Conservation (phyloP, 2,888 invertebrate genomes). For the Acleris laterana region DNA sequence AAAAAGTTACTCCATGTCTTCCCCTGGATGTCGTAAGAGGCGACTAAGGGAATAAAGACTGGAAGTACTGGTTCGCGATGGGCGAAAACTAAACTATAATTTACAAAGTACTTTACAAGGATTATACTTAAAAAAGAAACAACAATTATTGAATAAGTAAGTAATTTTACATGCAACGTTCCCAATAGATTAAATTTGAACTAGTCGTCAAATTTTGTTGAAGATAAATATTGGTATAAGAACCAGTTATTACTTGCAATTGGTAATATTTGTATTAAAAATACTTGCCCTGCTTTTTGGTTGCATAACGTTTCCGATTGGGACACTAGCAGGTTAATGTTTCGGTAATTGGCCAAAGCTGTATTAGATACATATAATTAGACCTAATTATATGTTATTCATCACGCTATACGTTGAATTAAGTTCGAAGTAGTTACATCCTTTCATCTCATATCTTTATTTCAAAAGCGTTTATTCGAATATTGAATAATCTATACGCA, state of each 20-base stretch:
- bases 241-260: constrained; percentile 4
- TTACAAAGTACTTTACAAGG: too few relatives aligned
- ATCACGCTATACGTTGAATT: constrained; percentile 5
- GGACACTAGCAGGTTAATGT: constrained; percentile 18
- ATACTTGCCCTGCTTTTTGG: constrained; percentile 20
- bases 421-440: neutral
- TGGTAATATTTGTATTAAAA: constrained; percentile 1
- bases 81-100: too few relatives aligned
- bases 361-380: constrained; percentile 26
- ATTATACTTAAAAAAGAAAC: too few relatives aligned
- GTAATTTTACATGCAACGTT: too few relatives aligned
- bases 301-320: constrained; percentile 20
- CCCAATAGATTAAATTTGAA: too few relatives aligned
- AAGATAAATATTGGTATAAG: neutral
- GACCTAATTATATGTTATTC: constrained; percentile 15
- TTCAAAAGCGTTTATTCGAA: neutral
- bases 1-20: too few relatives aligned
- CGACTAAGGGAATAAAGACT: too few relatives aligned
- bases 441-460: neutral
- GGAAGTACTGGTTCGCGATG: too few relatives aligned
- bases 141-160: too few relatives aligned
- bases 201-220: too few relatives aligned
- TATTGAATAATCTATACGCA: neutral
- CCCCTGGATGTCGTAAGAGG: too few relatives aligned
- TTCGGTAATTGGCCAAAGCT: constrained; percentile 21